A percentile compares a stretch with the other conserved stretches of the same genome.
These are phyloP conservation scores for Chymomyza procnemis DNA, from an alignment of 2,888 invertebrate genomes.

Conservation along the genomic window DNA sequence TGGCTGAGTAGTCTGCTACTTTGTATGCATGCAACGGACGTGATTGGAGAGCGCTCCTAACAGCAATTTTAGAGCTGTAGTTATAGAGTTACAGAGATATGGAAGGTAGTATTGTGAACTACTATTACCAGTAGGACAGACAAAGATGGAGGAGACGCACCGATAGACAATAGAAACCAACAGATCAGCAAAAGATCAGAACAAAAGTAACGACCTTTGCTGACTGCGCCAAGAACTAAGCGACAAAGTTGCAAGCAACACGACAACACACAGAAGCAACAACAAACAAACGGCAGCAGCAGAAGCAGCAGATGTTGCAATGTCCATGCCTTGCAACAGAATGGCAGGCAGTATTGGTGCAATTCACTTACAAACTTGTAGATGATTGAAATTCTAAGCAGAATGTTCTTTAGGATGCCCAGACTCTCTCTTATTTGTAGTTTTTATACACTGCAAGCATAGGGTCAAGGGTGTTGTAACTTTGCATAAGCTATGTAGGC, in stretches of 20 bases:
- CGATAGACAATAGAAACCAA: not conserved
- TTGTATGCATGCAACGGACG: conserved; percentile 71
- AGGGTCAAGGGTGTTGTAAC: too few relatives aligned
- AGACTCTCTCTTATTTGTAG: conserved; percentile 11
- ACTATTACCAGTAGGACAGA: conserved; percentile 42
- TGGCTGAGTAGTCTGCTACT: conserved; percentile 42
- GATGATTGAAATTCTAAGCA: conserved; percentile 69
- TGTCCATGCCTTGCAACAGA: conserved; percentile 34
- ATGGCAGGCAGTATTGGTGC: conserved; percentile 47
- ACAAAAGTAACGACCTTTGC: not conserved
- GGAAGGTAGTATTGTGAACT: too few relatives aligned
- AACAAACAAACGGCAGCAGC: conserved; percentile 8
- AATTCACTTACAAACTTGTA: conserved; percentile 58
- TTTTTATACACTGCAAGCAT: not conserved
- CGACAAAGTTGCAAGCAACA: conserved; percentile 4
- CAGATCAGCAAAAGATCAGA: not conserved
- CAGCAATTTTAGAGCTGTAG: conserved; percentile 62
- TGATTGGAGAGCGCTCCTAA: conserved; percentile 59
- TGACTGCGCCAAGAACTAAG: not conserved
- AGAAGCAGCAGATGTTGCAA: conserved; percentile 25
- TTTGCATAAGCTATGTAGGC: too few relatives aligned
- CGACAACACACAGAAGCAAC: conserved; percentile 57
- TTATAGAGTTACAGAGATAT: conserved; percentile 5
- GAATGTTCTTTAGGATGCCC: conserved; percentile 17
- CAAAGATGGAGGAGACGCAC: not conserved